Evolutionary conservation across 2,888 invertebrate species (phyloP).

Genomic region (Lapara coniferarum): DNA sequence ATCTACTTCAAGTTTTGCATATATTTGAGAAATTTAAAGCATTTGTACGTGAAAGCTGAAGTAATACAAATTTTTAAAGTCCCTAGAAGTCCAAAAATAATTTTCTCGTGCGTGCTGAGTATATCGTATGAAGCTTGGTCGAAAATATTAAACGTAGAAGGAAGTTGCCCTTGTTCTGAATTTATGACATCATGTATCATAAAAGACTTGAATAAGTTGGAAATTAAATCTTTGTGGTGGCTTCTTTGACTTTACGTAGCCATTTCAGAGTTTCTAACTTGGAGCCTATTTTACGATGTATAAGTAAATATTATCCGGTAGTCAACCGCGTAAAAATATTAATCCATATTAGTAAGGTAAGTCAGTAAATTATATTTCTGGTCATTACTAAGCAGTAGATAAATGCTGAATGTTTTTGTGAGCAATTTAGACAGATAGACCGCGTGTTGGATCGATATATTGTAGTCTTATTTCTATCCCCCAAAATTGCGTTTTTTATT

Average conservation of each 20-base stretch:
- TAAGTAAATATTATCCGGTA: too few species aligned
- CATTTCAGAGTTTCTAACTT: neutral
- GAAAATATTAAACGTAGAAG: slow-evolving; percentile 37
- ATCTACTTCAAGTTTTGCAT: neutral
- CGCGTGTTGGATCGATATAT: too few species aligned
- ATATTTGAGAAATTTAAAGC: slow-evolving; percentile 4
- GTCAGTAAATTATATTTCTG: too few species aligned
- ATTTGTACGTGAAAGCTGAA: neutral
- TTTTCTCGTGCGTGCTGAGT: slow-evolving; percentile 28
- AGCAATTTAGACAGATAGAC: too few species aligned
- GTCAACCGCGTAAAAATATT: too few species aligned
- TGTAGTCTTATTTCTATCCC: too few species aligned
- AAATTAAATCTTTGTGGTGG: neutral
- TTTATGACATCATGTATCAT: slow-evolving; percentile 27
- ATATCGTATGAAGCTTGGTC: slow-evolving; percentile 30
- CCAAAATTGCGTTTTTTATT: too few species aligned
- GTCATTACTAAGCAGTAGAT: too few species aligned
- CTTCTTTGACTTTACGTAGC: neutral
- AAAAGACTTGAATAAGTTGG: neutral
- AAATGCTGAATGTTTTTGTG: too few species aligned
- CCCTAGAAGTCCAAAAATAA: slow-evolving; percentile 25
- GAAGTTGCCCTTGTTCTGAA: slow-evolving; percentile 38
- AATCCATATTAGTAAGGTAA: too few species aligned
- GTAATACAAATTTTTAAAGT: slow-evolving; percentile 18
- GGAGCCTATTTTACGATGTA: neutral